phyloP scores from a whole-genome alignment of 2,113 vertebrate species.

The Dunckerocampus dactyliophorus region DNA sequence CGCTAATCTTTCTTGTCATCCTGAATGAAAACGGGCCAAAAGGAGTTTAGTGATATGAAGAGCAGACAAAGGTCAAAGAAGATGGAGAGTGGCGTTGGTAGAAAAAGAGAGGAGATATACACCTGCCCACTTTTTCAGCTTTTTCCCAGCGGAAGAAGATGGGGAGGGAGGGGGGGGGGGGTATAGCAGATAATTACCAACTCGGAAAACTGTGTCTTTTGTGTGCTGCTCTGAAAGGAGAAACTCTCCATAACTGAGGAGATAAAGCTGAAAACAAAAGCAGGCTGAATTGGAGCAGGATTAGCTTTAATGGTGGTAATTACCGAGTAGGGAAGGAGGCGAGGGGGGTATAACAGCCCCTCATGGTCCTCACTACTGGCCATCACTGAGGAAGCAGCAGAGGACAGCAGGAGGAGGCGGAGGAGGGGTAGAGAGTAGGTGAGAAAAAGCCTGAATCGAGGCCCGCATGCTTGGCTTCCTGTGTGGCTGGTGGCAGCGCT shows the following conservation, averaged over 20 bases:
- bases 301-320: constrained; percentile 75
- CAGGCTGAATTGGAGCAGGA: constrained; percentile 71
- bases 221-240: constrained; percentile 71
- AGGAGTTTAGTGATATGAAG: constrained; percentile 12
- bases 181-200: constrained; percentile 73
- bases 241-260: constrained; percentile 74
- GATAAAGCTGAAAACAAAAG: constrained; percentile 81
- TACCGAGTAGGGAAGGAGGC: constrained; percentile 42
- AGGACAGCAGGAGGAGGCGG: constrained; percentile 62
- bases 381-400: constrained; percentile 66
- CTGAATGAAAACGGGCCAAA: constrained; percentile 23
- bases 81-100: constrained; percentile 2
- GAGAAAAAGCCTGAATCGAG: constrained; percentile 67
- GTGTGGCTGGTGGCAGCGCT: constrained; percentile 65
- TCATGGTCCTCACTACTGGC: constrained; percentile 64
- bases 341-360: constrained; percentile 61
- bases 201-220: constrained; percentile 69
- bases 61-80: constrained; percentile 5
- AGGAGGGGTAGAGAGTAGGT: constrained; percentile 24
- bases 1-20: constrained; percentile 58
- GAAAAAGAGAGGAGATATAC: constrained; percentile 32
- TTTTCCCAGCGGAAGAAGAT: constrained; percentile 53
- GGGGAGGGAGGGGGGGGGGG: constrained; percentile 22
- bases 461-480: constrained; percentile 58
- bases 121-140: constrained; percentile 48